Evolutionary conservation across 2,797 vertebrate genomes (phyloP).

Genomic region (Galaxias olidus): DNA sequence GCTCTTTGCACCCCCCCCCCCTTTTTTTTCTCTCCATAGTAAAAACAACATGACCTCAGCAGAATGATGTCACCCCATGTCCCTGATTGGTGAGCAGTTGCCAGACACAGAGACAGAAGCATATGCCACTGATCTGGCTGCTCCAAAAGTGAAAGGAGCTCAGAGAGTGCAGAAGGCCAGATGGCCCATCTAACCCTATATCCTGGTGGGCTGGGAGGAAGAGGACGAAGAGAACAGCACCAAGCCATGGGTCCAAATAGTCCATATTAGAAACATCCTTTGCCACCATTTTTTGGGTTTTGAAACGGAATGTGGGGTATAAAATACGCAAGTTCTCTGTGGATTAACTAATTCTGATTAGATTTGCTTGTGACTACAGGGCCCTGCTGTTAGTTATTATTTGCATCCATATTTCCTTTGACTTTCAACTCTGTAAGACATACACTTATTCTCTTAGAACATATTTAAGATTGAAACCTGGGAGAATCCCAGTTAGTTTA

Average conservation of each 20-base stretch:
- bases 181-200: slow-evolving; percentile 68
- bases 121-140: slow-evolving; percentile 67
- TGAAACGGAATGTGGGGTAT: background rate
- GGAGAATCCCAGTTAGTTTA: too few relatives aligned
- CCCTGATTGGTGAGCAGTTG: slow-evolving; percentile 51
- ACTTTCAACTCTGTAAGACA: too few relatives aligned
- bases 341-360: too few relatives aligned
- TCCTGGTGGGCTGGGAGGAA: slow-evolving; percentile 27
- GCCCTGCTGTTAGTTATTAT: too few relatives aligned
- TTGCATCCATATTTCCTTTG: too few relatives aligned
- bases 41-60: background rate
- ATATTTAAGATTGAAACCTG: too few relatives aligned
- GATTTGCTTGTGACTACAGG: too few relatives aligned
- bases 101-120: slow-evolving; percentile 64
- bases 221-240: slow-evolving; percentile 44
- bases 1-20: background rate
- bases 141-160: slow-evolving; percentile 63
- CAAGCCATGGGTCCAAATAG: slow-evolving; percentile 55
- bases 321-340: too few relatives aligned
- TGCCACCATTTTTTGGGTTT: slow-evolving; percentile 6
- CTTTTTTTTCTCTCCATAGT: background rate
- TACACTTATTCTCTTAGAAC: too few relatives aligned
- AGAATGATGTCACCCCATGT: slow-evolving; percentile 59
- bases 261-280: slow-evolving; percentile 45
- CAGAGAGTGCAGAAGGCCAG: slow-evolving; percentile 58